Evolutionary conservation across 2,113 vertebrate species (phyloP).

Genomic region (Coracopsis vasa): DNA sequence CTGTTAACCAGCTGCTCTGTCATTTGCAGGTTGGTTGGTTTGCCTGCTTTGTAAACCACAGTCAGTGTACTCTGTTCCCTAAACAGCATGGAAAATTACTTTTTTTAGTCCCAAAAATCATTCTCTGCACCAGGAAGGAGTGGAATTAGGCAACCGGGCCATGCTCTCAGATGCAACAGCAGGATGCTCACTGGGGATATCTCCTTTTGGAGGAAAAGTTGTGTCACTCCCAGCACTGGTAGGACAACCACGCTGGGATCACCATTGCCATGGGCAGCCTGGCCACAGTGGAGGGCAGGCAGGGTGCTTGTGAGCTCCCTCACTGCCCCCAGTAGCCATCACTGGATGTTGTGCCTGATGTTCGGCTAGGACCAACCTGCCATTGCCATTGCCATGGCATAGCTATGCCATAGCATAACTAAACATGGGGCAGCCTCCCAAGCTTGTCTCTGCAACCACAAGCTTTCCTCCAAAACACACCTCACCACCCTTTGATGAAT

Average conservation of each 20-base stretch:
- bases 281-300: too few species aligned
- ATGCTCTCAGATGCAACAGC: neutral
- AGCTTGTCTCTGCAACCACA: neutral
- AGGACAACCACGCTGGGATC: neutral
- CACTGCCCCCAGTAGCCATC: fast-evolving
- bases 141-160: neutral
- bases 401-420: too few species aligned
- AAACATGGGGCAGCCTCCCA: neutral
- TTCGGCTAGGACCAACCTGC: neutral
- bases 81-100: neutral
- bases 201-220: neutral
- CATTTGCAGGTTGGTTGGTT: neutral
- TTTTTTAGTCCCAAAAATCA: neutral
- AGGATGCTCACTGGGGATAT: neutral
- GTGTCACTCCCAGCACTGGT: neutral
- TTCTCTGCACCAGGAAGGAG: neutral
- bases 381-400: too few species aligned
- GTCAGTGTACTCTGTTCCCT: neutral
- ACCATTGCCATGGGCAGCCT: fast-evolving
- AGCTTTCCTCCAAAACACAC: neutral
- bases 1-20: neutral
- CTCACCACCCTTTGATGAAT: neutral
- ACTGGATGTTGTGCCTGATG: too few species aligned
- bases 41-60: neutral
- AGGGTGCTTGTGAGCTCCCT: fast-evolving